Percentiles rank a stretch among this genome's conserved stretches.
Conservation (phyloP, 2,888 invertebrate genomes). For the Leptinotarsa peninsularis region DNA sequence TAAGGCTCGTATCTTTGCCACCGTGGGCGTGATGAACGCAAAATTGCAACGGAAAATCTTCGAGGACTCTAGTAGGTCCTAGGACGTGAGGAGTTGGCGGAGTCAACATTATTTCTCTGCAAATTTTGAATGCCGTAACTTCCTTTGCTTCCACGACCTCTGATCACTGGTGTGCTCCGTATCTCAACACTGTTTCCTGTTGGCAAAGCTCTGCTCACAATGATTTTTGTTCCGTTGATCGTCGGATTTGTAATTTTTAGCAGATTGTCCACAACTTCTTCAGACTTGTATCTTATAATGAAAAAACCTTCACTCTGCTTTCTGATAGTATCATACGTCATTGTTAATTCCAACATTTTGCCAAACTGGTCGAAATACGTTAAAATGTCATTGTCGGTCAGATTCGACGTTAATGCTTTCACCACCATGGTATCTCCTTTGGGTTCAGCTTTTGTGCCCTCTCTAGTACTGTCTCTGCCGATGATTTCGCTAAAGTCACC, state of each 20-base stretch:
- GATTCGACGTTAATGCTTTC: neutral
- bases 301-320: neutral
- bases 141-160: neutral
- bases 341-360: neutral
- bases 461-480: no score
- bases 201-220: neutral
- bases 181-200: neutral
- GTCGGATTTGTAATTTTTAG: neutral
- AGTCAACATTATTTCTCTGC: no score
- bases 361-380: neutral
- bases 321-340: neutral
- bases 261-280: neutral
- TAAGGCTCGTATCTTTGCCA: no score
- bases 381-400: neutral
- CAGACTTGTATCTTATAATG: neutral
- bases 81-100: no score
- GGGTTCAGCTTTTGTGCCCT: no score
- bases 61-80: no score
- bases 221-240: neutral
- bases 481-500: no score
- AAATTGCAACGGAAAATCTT: no score
- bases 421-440: neutral
- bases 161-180: neutral
- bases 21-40: no score
- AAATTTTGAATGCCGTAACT: no score